These are phyloP conservation scores for Emmelina monodactyla DNA, from an alignment of 2,888 invertebrate species.

Conservation along the genomic window DNA sequence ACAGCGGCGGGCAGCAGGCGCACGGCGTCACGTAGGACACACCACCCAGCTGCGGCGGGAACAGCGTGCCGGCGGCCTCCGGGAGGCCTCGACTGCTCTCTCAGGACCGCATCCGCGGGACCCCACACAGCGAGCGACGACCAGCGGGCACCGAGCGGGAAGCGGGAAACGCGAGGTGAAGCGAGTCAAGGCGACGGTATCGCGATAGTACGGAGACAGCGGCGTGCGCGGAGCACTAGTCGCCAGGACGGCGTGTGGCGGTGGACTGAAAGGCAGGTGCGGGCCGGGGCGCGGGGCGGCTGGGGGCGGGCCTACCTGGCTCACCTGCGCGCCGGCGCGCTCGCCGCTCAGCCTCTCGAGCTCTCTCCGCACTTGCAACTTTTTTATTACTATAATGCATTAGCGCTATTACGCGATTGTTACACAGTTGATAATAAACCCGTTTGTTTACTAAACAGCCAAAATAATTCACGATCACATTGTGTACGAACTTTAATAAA, in stretches of 20 bases:
- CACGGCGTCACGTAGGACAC: constrained; percentile 64
- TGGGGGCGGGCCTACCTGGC: constrained; percentile 63
- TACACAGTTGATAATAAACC: neutral
- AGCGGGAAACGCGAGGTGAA: constrained; percentile 38
- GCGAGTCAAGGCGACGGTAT: constrained; percentile 55
- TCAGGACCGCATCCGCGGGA: constrained; percentile 62
- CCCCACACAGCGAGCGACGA: constrained; percentile 46
- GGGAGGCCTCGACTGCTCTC: constrained; percentile 58
- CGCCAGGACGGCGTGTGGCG: constrained; percentile 40
- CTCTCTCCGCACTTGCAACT: constrained; percentile 22
- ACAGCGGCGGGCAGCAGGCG: constrained; percentile 57
- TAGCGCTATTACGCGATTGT: constrained; percentile 12
- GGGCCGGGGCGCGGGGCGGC: constrained; percentile 46
- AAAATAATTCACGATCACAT: too few species aligned
- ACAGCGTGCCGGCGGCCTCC: constrained; percentile 67
- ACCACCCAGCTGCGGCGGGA: constrained; percentile 65
- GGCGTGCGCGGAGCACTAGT: constrained; percentile 63
- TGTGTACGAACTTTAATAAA: too few species aligned
- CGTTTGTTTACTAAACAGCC: too few species aligned
- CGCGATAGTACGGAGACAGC: constrained; percentile 62
- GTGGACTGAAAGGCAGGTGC: constrained; percentile 33
- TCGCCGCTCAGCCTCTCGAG: constrained; percentile 23
- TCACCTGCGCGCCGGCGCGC: constrained; percentile 64
- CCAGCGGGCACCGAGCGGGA: constrained; percentile 38
- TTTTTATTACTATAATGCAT: constrained; percentile 19